Conservation (phyloP, 2,888 invertebrate genomes). For the Crioceris asparagi region DNA sequence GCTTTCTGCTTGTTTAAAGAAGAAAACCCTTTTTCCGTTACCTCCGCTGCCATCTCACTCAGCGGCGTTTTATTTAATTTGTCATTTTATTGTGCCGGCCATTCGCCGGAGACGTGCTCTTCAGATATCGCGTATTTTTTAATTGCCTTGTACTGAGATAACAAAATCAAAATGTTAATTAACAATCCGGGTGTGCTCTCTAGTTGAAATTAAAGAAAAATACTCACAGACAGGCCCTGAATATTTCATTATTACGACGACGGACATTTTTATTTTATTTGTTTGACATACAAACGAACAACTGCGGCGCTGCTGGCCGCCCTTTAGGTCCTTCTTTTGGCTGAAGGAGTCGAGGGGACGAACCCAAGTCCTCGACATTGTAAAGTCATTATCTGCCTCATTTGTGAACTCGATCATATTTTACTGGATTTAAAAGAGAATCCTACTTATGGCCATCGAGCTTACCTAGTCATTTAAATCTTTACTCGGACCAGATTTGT, state of each 20-base stretch:
- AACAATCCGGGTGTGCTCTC: slow-evolving; percentile 37
- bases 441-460: too few relatives aligned
- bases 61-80: slow-evolving; percentile 34
- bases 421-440: too few relatives aligned
- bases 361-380: too few relatives aligned
- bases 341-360: too few relatives aligned
- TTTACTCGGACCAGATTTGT: too few relatives aligned
- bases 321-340: too few relatives aligned
- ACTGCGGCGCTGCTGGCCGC: too few relatives aligned
- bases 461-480: too few relatives aligned
- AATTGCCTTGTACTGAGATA: slow-evolving; percentile 38
- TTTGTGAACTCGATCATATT: too few relatives aligned
- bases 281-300: slow-evolving; percentile 25
- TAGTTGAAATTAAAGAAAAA: slow-evolving; percentile 39
- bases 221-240: slow-evolving; percentile 28
- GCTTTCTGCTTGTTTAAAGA: slow-evolving; percentile 35
- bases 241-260: slow-evolving; percentile 31
- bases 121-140: slow-evolving; percentile 38
- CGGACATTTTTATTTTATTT: slow-evolving; percentile 24
- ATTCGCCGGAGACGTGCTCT: slow-evolving; percentile 30
- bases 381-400: too few relatives aligned
- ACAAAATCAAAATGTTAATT: slow-evolving; percentile 41
- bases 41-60: slow-evolving; percentile 10
- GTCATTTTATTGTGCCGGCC: slow-evolving; percentile 36
- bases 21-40: slow-evolving; percentile 29